Evolutionary conservation across 2,888 invertebrate species (phyloP), one percentile per base, ranked within the genome.

Genomic region (Macrophya annulata): DNA sequence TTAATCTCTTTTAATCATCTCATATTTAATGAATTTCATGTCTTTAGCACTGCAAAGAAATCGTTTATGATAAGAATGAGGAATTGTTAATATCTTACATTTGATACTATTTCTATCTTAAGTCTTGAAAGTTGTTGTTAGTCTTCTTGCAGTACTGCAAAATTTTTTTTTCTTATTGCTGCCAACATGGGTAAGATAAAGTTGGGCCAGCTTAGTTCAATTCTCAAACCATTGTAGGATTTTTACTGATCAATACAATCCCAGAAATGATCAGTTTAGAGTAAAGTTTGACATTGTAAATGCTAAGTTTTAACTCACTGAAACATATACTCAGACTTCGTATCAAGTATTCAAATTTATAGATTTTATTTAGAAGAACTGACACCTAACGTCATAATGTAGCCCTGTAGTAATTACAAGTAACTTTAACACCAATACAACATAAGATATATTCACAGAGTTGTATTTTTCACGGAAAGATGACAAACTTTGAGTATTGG

Each of bases 391-490:
- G 21, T 62, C 43, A 31, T 81, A 59, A 81, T 43, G 81, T 62
- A 62, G 59, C 43, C 40, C 81, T 62, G 15, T 62, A 62, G n/a
- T 62, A 21, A 59, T 81, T 40, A 62, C 43, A 25, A 40, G 81
- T 62, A 81, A 81, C 81, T 81, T 59, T 40, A 81, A 62, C 62
- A 62, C 81, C 43, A 43, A 81, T 81, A 81, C 21, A 59, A 62
- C 55, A 25, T 37, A 12, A 77, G 77, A n/a, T 17, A 77, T 17
- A 15, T 77, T 77, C 48, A 77, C 77, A 77, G 43, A 48, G 31
- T 37, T 77, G 77, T 31, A 55, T 77, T 17, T 77, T 77, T n/a
- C 17, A 55, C 17, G 81, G 59, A 81, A 40, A 62, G 62, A 4
- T 51, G 21, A 62, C 62, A 10, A 81, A 15, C 37, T 31, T 55